Base-by-base conservation (phyloP, 2,888 invertebrate species). In the Sminthurinus aureus region DNA sequence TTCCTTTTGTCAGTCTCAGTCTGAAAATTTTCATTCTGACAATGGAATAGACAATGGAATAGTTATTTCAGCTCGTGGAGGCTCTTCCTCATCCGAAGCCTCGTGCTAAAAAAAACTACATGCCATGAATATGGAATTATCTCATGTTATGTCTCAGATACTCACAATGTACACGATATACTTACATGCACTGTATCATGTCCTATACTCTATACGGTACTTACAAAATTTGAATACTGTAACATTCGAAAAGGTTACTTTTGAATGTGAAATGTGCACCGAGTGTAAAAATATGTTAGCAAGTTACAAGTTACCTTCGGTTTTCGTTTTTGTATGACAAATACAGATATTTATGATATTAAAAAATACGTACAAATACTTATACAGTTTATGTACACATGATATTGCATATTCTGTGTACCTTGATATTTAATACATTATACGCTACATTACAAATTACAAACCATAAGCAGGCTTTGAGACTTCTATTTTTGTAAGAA, bases 41-140 rank as follows among this genome's bases (percentile, higher is more conserved):
- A 58, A 58, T 18, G 81, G 81, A 11, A 81, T 81, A 9, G 58
- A 58, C 13, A 58, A 58, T 18, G 81, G 81, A 11, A 81, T 81
- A 9, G 58, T 81, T 9, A 81, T 75, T 0, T 20, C 74, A 73
- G 66, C 81, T 12, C 20, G 79, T 12, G 38, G 69, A 64, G 79
- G 51, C 18, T 79, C 79, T 18, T 64, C 75, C 0, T 81, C 81
- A n/a, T 74, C 81, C 9, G 81, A 73, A 58, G 81, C 73, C 24
- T 81, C 81, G 9, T 81, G 81, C 66, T 81, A 51, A 12, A 20
- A 38, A 1, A 38, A 38, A 38, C 38, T 38, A 38, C 38, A 38
- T 38, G 38, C 38, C 6, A 18, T 58, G 58, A 58, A 58, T 58
- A 58, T 18, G 18, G 58, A 58, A 15, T 13, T 58, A 58, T 58